Conservation (phyloP, 64 coral and sea anemone genomes). For the Montipora foliosa region DNA sequence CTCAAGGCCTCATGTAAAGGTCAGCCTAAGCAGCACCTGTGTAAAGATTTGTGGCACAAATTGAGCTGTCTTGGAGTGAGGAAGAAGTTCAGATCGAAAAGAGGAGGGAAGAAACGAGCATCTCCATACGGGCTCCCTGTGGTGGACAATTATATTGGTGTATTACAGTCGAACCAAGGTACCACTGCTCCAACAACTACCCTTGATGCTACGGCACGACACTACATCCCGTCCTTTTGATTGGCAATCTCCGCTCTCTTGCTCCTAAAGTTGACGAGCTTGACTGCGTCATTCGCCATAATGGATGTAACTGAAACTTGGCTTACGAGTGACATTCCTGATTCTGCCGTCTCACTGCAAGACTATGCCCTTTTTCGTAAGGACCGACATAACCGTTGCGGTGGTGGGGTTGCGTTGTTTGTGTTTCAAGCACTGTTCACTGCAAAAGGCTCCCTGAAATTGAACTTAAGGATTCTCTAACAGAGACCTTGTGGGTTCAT, state of each 20-base stretch:
- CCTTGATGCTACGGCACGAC: background rate
- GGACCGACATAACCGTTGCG: background rate
- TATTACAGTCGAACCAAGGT: background rate
- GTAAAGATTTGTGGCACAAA: background rate
- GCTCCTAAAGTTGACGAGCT: slow-evolving; percentile 38
- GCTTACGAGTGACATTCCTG: background rate
- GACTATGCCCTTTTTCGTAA: slow-evolving; percentile 35
- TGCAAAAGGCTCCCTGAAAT: too few species aligned
- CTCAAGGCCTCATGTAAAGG: too few species aligned
- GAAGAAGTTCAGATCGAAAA: background rate
- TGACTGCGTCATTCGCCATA: background rate
- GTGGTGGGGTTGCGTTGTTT: slow-evolving; percentile 16
- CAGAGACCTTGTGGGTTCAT: too few species aligned
- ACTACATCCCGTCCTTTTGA: slow-evolving; percentile 11
- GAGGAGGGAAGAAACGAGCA: background rate
- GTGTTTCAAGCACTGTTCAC: background rate
- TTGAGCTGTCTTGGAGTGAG: background rate
- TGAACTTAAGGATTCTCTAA: background rate
- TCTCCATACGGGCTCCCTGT: background rate
- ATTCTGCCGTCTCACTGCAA: slow-evolving; percentile 18
- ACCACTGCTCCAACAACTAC: background rate
- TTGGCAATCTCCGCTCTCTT: slow-evolving; percentile 29
- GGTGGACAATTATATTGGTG: background rate
- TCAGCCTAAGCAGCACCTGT: background rate
- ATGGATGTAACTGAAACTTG: slow-evolving; percentile 55